Evolutionary conservation across 2,797 vertebrate genomes (phyloP), one percentile per base, ranked within the genome.

Genomic region (Pristis pectinata): DNA sequence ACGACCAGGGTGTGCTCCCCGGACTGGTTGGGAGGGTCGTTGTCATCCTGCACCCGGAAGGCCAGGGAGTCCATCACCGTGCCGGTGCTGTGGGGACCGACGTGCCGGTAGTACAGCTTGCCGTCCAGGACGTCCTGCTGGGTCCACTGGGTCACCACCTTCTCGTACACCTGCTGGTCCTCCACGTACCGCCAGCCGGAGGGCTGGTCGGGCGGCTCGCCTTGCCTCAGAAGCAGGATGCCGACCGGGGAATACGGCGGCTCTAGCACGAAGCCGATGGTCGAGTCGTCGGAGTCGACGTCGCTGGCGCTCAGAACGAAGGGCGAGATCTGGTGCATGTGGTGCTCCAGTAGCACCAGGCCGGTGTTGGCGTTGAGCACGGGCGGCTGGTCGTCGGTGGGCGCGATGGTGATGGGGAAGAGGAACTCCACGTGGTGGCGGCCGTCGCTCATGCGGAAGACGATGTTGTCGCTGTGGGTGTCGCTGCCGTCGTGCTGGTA

Each of bases 401-500:
- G 98, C 37, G 97, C 97, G 64, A 98, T 97, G 34, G 98, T 97
- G 95, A 98, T 97, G 6, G 98, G 97, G 95, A 98, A 98, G 95
- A 99, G 97, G 97, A 99, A 98, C 95, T 99, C 97, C 0, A 98
- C 98, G 89, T 97, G 97, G 94, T 98, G 97, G 15, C 89, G 96
- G 77, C 97, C 98, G 17, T 98, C 98, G 22, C 97, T 97, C 97
- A 98, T 97, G 94, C 96, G 95, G 95, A 99, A 98, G 95, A 99
- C 96, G 94, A 98, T 97, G 95, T 98, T 99, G 96, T 99, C 98
- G 0, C 98, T 98, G 95, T 98, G 98, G 67, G 98, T 98, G 95
- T 98, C 97, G 0, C 97, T 98, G 95, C 98, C 98, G 0, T 98
- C 98, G 0, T 98, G 98, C 95, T 98, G 98, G 95, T 98, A 98